A percentile compares a stretch with the other conserved stretches of the same genome.
phyloP scores from a whole-genome alignment of 2,797 vertebrate genomes.

The Threskiornis aethiopicus region DNA sequence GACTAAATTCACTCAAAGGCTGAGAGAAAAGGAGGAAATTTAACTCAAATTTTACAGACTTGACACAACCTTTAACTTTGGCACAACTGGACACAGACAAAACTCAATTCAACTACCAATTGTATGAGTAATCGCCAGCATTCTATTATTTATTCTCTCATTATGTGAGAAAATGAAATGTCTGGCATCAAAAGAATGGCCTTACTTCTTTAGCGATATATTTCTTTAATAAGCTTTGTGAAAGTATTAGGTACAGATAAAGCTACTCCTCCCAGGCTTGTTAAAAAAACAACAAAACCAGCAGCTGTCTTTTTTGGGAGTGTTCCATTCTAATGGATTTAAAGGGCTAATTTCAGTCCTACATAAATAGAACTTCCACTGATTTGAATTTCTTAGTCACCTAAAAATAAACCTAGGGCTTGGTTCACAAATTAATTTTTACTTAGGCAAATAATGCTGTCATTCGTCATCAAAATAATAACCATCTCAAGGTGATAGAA shows the following conservation, averaged over 20 bases:
- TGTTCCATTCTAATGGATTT: not conserved
- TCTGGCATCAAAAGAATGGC: not conserved
- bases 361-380: not conserved
- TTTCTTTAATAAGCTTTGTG: not conserved
- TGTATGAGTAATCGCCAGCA: not conserved
- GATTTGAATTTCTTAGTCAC: not conserved
- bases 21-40: not conserved
- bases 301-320: not conserved
- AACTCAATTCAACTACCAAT: not conserved
- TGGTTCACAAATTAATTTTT: not conserved
- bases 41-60: not conserved
- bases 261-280: not conserved
- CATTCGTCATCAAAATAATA: not conserved
- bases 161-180: not conserved
- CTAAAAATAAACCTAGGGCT: not conserved
- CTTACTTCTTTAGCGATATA: not conserved
- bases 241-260: not conserved
- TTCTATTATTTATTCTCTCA: not conserved
- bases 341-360: not conserved
- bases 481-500: not conserved
- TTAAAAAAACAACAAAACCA: not conserved
- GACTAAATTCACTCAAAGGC: not conserved
- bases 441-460: not conserved
- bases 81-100: not conserved
- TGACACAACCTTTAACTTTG: not conserved